Evolutionary conservation across 2,797 vertebrate genomes (phyloP).

Genomic region (Siniperca scherzeri): DNA sequence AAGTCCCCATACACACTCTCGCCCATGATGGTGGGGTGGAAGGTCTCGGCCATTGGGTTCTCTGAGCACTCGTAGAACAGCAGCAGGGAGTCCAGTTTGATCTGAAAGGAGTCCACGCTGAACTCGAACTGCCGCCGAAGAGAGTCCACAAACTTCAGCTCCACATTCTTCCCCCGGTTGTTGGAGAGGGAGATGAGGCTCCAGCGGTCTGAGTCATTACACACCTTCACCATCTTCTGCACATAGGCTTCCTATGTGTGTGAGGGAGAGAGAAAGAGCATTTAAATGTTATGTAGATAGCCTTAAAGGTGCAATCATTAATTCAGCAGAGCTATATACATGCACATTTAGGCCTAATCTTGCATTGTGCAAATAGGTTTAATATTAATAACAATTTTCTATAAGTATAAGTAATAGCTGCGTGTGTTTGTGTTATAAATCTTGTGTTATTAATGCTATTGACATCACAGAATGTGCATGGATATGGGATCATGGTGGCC

Average conservation of each 20-base stretch:
- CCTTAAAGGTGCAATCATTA: conserved; percentile 2
- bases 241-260: conserved; percentile 93
- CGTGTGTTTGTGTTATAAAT: neutral
- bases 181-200: conserved; percentile 99
- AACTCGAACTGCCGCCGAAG: conserved; percentile 99
- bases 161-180: conserved; percentile 99
- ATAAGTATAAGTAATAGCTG: neutral
- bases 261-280: conserved; percentile 9
- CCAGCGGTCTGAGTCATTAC: conserved; percentile 98
- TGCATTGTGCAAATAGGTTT: neutral
- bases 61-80: conserved; percentile 99
- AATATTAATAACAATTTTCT: neutral
- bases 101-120: conserved; percentile 99
- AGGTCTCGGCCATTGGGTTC: conserved; percentile 97
- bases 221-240: conserved; percentile 99
- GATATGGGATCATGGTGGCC: conserved; percentile 64
- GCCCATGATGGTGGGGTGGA: conserved; percentile 97
- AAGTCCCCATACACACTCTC: conserved; percentile 99
- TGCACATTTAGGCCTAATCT: neutral
- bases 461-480: conserved; percentile 54
- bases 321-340: neutral
- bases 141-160: conserved; percentile 99
- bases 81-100: conserved; percentile 97
- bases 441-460: conserved; percentile 33
- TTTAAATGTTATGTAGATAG: conserved; percentile 3